These are phyloP conservation scores for Ariopsis seemanni DNA, from an alignment of 2,113 vertebrate species.

Conservation along the genomic window DNA sequence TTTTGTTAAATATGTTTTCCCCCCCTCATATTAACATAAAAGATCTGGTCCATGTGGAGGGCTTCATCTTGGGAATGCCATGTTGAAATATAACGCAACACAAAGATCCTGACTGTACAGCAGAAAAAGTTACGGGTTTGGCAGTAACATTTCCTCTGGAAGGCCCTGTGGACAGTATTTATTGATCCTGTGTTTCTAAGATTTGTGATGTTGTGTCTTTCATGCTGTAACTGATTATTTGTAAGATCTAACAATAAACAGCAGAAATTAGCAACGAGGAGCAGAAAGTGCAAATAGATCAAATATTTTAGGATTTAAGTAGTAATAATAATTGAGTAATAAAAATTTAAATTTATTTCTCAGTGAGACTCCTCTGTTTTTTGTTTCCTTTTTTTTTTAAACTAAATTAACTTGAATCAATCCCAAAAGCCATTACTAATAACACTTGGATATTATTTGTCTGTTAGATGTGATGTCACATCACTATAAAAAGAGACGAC, in stretches of 20 bases:
- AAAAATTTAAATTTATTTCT: not conserved
- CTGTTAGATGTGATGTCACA: not conserved
- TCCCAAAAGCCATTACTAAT: not conserved
- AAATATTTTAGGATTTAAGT: no score
- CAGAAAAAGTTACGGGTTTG: no score
- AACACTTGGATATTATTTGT: not conserved
- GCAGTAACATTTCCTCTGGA: no score
- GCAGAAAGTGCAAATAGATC: no score
- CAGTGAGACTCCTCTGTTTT: not conserved
- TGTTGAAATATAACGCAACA: not conserved
- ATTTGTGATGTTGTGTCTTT: not conserved
- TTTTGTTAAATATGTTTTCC: not conserved
- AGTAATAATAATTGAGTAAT: not conserved
- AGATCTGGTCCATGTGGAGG: slow-evolving; percentile 52
- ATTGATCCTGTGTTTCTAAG: not conserved
- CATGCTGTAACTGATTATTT: not conserved
- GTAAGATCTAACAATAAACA: not conserved
- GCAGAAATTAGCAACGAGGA: not conserved
- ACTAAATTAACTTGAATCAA: not conserved
- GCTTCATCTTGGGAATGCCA: not conserved
- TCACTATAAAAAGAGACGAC: not conserved
- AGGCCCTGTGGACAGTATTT: not conserved
- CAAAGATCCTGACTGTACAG: not conserved
- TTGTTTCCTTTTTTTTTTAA: not conserved
- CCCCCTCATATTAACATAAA: slow-evolving; percentile 47